Evolutionary conservation across 2,113 vertebrate species (phyloP).

Genomic region (Bostrychus sinensis): DNA sequence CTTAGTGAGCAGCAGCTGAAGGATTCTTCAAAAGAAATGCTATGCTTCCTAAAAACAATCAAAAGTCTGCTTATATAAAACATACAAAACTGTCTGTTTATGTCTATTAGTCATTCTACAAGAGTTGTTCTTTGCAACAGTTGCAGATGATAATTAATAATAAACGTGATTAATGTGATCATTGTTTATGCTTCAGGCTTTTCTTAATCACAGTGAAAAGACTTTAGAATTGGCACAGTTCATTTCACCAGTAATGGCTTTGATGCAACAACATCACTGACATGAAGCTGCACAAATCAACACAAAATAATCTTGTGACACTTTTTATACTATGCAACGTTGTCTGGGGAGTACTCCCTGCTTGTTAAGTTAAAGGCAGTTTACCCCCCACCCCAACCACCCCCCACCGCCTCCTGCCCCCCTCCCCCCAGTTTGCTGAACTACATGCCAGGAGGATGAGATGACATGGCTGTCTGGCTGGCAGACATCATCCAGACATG

Average conservation of each 20-base stretch:
- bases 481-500: conserved; percentile 61
- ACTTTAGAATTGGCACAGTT: conserved; percentile 16
- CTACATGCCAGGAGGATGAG: conserved; percentile 43
- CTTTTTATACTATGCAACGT: conserved; percentile 37
- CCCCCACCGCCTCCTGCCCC: too few relatives aligned
- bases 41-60: too few relatives aligned
- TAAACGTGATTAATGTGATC: conserved; percentile 2
- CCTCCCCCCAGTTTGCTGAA: conserved; percentile 50
- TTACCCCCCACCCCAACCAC: too few relatives aligned
- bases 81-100: background rate
- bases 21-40: too few relatives aligned
- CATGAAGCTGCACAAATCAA: background rate
- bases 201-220: conserved; percentile 24
- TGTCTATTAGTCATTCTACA: too few relatives aligned
- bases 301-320: conserved; percentile 14
- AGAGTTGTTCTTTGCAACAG: background rate
- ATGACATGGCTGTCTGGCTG: conserved; percentile 67
- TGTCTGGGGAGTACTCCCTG: conserved; percentile 19
- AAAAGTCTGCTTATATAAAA: too few relatives aligned
- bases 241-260: conserved; percentile 21
- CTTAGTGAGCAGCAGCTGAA: too few relatives aligned
- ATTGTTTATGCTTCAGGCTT: conserved; percentile 13
- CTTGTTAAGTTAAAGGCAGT: conserved; percentile 43
- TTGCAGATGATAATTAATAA: background rate
- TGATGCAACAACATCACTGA: conserved; percentile 15